Conservation (phyloP, 1,140 invertebrate genomes). For the Eciton burchellii region DNA sequence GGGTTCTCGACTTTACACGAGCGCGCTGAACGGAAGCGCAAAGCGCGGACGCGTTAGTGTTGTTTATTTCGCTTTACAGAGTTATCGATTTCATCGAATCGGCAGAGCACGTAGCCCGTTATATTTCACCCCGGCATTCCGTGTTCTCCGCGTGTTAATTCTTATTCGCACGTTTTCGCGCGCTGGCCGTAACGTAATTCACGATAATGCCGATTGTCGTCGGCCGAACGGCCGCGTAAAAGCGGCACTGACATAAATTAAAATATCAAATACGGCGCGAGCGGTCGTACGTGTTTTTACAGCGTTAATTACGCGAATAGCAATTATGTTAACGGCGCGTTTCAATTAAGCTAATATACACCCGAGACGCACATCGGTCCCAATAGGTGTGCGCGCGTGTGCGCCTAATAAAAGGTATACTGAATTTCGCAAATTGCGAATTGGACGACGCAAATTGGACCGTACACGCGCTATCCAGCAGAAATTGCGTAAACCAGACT, state of each 20-base stretch:
- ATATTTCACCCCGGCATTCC: constrained; percentile 32
- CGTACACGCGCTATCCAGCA: neutral
- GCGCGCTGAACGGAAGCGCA: neutral
- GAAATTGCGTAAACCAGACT: neutral
- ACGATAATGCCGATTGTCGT: constrained; percentile 47
- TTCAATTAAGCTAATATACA: constrained; percentile 73
- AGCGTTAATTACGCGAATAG: constrained; percentile 66
- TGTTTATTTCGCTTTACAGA: constrained; percentile 19
- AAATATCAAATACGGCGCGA: constrained; percentile 59
- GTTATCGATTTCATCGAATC: neutral
- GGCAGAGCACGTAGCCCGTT: neutral
- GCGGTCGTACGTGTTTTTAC: constrained; percentile 63
- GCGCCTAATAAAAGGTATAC: constrained; percentile 35
- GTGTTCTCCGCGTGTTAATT: constrained; percentile 20
- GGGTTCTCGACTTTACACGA: neutral
- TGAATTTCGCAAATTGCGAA: constrained; percentile 54
- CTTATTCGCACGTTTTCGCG: constrained; percentile 49
- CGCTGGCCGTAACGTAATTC: constrained; percentile 38
- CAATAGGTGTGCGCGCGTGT: constrained; percentile 15
- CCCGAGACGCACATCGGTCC: constrained; percentile 45
- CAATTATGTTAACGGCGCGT: constrained; percentile 72
- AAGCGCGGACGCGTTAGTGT: neutral
- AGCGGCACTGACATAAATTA: constrained; percentile 62
- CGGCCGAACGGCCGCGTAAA: constrained; percentile 27
- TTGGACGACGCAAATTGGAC: constrained; percentile 30